phyloP scores from a whole-genome alignment of 2,888 invertebrate species.

The Fragum fragum region DNA sequence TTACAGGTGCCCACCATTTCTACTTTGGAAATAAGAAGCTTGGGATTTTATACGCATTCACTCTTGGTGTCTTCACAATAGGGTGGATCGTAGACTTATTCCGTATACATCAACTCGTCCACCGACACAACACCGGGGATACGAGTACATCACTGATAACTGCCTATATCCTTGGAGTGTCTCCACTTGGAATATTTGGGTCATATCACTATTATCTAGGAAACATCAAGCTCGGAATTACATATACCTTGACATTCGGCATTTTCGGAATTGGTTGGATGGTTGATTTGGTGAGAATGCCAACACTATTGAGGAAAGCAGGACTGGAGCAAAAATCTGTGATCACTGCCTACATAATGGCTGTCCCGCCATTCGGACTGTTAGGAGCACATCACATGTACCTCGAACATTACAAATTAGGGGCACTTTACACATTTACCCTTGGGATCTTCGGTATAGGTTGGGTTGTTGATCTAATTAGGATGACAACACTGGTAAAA shows the following conservation, averaged over 20 bases:
- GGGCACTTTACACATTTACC: constrained; percentile 58
- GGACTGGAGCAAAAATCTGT: constrained; percentile 57
- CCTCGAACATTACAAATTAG: constrained; percentile 57
- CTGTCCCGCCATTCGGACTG: constrained; percentile 59
- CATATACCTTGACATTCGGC: constrained; percentile 66
- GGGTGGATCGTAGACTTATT: constrained; percentile 70
- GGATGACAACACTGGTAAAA: constrained; percentile 59
- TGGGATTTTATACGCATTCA: constrained; percentile 68
- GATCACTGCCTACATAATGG: constrained; percentile 60
- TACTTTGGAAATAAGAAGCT: constrained; percentile 69
- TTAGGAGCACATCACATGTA: constrained; percentile 64
- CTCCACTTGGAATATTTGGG: constrained; percentile 64
- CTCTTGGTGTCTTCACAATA: constrained; percentile 66
- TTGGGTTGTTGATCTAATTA: constrained; percentile 60
- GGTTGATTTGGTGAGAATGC: constrained; percentile 63
- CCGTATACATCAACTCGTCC: constrained; percentile 66
- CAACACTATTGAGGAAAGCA: constrained; percentile 47
- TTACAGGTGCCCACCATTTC: constrained; percentile 68
- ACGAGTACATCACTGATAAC: constrained; percentile 56
- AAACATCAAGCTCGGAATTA: constrained; percentile 44
- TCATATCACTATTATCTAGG: constrained; percentile 65
- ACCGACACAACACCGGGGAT: constrained; percentile 47
- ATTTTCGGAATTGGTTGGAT: constrained; percentile 67
- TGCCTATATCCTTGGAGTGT: constrained; percentile 59
- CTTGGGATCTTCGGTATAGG: constrained; percentile 65